Conservation (phyloP, 2,888 invertebrate species). For the Tipula lateralis region DNA sequence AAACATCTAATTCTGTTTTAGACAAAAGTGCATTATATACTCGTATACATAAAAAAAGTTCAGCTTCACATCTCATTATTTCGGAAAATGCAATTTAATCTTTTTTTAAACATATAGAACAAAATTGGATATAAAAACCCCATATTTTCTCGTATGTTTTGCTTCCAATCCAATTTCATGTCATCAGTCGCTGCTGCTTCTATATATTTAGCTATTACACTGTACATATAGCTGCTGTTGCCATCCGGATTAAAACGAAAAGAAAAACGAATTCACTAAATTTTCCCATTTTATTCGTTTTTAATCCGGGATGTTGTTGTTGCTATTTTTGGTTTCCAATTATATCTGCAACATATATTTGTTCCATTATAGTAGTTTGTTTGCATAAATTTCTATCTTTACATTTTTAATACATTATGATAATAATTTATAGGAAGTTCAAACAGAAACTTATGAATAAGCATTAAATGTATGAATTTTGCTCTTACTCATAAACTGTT, state of each 20-base stretch:
- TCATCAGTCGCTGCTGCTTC: background rate
- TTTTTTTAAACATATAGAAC: background rate
- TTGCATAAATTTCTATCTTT: background rate
- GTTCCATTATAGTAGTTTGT: background rate
- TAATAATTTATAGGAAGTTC: background rate
- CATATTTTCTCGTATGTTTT: background rate
- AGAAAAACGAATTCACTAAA: background rate
- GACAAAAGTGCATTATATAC: no score
- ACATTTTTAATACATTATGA: constrained; percentile 6
- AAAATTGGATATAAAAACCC: background rate
- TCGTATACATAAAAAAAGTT: no score
- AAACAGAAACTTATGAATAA: background rate
- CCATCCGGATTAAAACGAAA: background rate
- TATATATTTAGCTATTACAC: no score
- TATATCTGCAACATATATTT: background rate
- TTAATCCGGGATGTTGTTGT: background rate
- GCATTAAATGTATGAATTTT: background rate
- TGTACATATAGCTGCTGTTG: no score
- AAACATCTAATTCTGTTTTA: no score
- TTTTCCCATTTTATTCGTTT: background rate
- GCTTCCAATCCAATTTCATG: background rate
- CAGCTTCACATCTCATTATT: background rate
- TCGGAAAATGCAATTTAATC: background rate
- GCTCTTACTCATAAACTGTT: background rate
- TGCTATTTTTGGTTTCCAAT: background rate